A percentile compares a stretch with the other conserved stretches of the same genome.
These are phyloP conservation scores for Lithophane ornitopus DNA, from an alignment of 2,888 invertebrate species.

Conservation along the genomic window DNA sequence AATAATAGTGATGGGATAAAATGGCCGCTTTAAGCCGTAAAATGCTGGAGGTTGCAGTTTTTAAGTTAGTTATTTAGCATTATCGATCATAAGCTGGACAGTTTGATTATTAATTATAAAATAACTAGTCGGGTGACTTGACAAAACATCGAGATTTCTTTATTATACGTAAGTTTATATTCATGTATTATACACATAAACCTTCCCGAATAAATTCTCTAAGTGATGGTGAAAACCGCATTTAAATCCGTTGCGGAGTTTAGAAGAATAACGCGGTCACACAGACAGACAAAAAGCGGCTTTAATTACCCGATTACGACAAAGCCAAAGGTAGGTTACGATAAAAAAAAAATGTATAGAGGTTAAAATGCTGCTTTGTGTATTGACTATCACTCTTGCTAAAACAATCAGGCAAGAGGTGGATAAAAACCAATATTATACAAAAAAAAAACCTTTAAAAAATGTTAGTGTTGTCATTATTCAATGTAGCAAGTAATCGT, in stretches of 20 bases:
- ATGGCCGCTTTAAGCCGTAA: constrained; percentile 1
- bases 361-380: neutral
- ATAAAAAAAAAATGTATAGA: too few relatives aligned
- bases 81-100: neutral
- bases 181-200: neutral
- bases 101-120: neutral
- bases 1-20: constrained; percentile 16
- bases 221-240: neutral
- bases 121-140: neutral
- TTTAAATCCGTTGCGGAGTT: neutral
- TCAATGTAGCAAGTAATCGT: constrained; percentile 41
- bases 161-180: neutral
- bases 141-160: neutral
- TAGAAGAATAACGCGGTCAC: neutral
- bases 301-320: too few relatives aligned
- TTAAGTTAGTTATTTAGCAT: neutral
- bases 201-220: neutral
- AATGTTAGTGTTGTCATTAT: constrained; percentile 33
- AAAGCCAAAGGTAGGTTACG: too few relatives aligned
- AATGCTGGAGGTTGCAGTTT: neutral
- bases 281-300: too few relatives aligned
- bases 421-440: neutral
- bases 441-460: constrained; percentile 10
- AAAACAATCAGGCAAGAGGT: neutral
- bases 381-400: neutral